A percentile compares a stretch with the other conserved stretches of the same genome.
Evolutionary conservation across 2,113 vertebrate species (phyloP).

Genomic region (Passerina amoena): DNA sequence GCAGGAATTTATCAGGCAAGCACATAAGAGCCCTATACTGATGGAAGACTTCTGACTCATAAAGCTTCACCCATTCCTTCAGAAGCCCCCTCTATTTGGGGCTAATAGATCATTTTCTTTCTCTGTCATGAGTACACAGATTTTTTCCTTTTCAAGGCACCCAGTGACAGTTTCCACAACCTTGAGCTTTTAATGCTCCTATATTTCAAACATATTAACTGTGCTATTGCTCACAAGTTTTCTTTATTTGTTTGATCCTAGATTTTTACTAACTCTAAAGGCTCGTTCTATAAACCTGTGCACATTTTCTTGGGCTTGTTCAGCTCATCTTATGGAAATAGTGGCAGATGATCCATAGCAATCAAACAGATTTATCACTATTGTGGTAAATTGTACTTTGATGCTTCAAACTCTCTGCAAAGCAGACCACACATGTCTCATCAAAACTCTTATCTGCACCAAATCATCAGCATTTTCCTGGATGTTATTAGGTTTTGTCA

Average conservation of each 20-base stretch:
- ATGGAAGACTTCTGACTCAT: background rate
- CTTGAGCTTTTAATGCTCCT: background rate
- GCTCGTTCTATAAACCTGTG: background rate
- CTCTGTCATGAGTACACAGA: background rate
- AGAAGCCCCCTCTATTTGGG: background rate
- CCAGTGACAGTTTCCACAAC: background rate
- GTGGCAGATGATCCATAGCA: background rate
- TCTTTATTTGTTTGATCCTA: background rate
- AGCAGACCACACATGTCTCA: background rate
- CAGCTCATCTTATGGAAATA: background rate
- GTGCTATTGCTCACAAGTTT: background rate
- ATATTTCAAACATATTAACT: background rate
- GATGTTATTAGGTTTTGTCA: background rate
- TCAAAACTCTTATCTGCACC: background rate
- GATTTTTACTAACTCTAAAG: background rate
- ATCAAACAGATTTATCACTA: background rate
- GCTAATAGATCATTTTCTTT: background rate
- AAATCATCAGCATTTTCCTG: background rate
- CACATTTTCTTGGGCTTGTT: background rate
- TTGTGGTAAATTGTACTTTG: background rate
- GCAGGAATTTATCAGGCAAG: background rate
- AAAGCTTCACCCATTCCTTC: background rate
- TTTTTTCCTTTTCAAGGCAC: background rate
- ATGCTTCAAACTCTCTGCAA: background rate
- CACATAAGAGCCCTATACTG: rapidly evolving